Conservation (phyloP, 2,888 invertebrate species). For the Drosophila hamatofila region DNA sequence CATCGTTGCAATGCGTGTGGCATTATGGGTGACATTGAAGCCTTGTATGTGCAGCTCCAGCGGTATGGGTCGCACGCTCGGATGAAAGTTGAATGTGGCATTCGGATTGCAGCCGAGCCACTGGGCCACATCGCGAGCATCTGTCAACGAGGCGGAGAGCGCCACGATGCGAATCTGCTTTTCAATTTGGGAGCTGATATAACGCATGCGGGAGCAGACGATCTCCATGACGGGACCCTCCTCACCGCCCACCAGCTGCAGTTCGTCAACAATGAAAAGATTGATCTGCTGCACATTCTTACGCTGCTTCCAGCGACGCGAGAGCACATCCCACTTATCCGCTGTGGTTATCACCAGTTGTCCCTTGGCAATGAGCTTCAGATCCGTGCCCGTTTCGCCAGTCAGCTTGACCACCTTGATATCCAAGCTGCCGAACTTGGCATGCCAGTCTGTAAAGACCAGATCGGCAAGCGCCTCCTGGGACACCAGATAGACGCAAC, state of each 20-base stretch:
- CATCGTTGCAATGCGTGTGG: conserved; percentile 98
- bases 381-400: conserved; percentile 98
- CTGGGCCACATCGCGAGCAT: conserved; percentile 97
- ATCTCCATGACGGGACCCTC: conserved; percentile 97
- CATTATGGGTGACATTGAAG: conserved; percentile 98
- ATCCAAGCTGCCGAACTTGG: conserved; percentile 93
- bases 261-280: conserved; percentile 97
- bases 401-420: conserved; percentile 95
- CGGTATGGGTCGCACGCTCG: conserved; percentile 97
- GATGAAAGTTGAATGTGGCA: conserved; percentile 99
- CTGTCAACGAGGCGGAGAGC: conserved; percentile 95
- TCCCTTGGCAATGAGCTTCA: conserved; percentile 96
- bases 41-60: conserved; percentile 98
- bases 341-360: conserved; percentile 98
- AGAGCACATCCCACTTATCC: conserved; percentile 99
- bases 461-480: conserved; percentile 96
- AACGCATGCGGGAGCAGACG: conserved; percentile 96
- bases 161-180: conserved; percentile 96
- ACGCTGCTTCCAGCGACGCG: conserved; percentile 99
- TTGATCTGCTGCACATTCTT: conserved; percentile 99
- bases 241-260: conserved; percentile 95
- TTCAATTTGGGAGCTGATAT: conserved; percentile 97
- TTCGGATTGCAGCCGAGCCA: conserved; percentile 98
- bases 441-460: conserved; percentile 96
- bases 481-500: conserved; percentile 97